Percentiles rank a stretch among this genome's conserved stretches.
These are phyloP conservation scores for Aramus guarauna DNA, from an alignment of 2,113 vertebrate species.

Conservation along the genomic window DNA sequence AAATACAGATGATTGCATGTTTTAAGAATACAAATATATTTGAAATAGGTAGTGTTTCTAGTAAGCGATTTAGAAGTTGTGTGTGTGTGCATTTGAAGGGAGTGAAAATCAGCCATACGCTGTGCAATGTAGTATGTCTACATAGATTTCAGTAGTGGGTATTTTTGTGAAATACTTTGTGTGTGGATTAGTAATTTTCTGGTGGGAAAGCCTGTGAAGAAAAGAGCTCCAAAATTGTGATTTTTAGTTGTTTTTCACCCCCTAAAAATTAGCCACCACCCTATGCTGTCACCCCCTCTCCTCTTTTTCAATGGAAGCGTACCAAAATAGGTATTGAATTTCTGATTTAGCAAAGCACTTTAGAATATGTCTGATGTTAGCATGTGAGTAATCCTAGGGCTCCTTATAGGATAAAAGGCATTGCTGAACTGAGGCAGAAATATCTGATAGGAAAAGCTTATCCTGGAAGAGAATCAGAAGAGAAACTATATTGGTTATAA, in stretches of 20 bases:
- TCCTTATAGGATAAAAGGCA: background rate
- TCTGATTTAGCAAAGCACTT: background rate
- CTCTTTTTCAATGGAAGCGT: background rate
- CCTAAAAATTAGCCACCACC: rapidly evolving
- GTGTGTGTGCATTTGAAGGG: background rate
- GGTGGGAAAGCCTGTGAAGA: background rate
- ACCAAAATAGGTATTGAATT: background rate
- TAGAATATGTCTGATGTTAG: background rate
- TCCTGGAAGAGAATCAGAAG: conserved; percentile 42
- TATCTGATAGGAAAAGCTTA: conserved; percentile 41
- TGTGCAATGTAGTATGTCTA: background rate
- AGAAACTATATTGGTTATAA: background rate
- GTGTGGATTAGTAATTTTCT: background rate
- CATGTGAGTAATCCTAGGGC: background rate
- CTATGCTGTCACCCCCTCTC: rapidly evolving
- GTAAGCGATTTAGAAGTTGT: background rate
- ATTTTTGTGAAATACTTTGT: background rate
- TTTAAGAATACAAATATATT: background rate
- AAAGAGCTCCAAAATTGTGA: background rate
- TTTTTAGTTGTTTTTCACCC: background rate
- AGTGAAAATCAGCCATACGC: background rate
- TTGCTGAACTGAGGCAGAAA: background rate
- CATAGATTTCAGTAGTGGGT: background rate
- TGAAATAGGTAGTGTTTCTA: background rate
- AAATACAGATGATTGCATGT: background rate